Conservation (phyloP, 2,113 vertebrate genomes). For the Sapajus apella region DNA sequence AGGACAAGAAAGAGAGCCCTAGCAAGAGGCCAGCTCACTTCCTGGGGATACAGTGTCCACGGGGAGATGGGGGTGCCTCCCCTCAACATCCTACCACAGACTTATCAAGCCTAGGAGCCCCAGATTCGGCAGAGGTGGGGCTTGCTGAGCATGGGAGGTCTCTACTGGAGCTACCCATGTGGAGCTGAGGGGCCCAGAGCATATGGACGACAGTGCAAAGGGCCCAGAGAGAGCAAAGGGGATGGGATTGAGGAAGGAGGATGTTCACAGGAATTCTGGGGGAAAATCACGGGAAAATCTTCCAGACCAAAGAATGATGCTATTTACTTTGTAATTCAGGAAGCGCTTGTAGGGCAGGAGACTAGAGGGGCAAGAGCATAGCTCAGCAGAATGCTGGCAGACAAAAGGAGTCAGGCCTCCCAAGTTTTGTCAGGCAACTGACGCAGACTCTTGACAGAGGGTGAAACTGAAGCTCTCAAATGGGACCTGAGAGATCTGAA, state of each 20-base stretch:
- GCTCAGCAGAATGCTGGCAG: background rate
- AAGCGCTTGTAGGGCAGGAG: background rate
- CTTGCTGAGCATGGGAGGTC: background rate
- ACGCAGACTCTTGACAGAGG: background rate
- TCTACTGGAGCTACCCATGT: background rate
- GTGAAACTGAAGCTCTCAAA: background rate
- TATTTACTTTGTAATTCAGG: conserved; percentile 6
- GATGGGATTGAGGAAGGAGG: background rate
- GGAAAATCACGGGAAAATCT: background rate
- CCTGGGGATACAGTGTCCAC: background rate
- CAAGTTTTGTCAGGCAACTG: background rate
- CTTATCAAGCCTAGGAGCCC: background rate
- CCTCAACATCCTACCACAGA: background rate
- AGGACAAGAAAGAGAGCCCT: background rate
- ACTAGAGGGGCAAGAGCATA: background rate
- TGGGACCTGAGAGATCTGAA: background rate
- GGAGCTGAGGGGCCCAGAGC: background rate
- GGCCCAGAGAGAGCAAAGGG: background rate
- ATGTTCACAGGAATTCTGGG: background rate
- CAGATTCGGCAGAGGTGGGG: background rate
- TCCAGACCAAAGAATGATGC: background rate
- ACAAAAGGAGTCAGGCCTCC: background rate
- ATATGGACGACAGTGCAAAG: background rate
- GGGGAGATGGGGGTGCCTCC: background rate
- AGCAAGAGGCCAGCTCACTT: background rate